Percentiles rank a stretch among this genome's conserved stretches.
Evolutionary conservation across 2,888 invertebrate species (phyloP).

Genomic region (Drosophila glabriapex): DNA sequence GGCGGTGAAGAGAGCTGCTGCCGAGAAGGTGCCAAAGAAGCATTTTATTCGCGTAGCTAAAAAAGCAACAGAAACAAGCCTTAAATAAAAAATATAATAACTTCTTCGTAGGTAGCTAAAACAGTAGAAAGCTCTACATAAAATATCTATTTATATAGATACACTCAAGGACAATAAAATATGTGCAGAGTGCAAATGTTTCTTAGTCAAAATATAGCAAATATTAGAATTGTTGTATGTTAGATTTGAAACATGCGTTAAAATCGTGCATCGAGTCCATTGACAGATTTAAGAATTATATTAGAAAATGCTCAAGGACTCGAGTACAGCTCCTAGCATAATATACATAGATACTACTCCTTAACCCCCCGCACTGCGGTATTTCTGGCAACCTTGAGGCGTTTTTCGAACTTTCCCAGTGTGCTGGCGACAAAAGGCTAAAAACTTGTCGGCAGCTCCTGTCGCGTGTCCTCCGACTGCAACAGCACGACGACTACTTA

Average conservation of each 20-base stretch:
- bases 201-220: not conserved
- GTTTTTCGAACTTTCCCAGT: constrained; percentile 47
- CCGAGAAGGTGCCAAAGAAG: constrained; percentile 47
- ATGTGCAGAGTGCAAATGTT: not conserved
- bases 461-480: constrained; percentile 78
- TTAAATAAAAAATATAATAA: not conserved
- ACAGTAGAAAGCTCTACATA: not conserved
- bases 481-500: constrained; percentile 79
- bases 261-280: not conserved
- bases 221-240: not conserved
- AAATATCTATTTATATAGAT: not conserved
- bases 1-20: constrained; percentile 92
- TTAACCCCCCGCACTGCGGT: constrained; percentile 12
- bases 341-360: not conserved
- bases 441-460: constrained; percentile 79
- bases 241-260: not conserved
- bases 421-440: constrained; percentile 35
- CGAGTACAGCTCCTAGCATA: constrained; percentile 34
- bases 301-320: constrained; percentile 32
- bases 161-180: not conserved
- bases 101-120: not conserved
- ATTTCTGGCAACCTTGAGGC: constrained; percentile 48
- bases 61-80: not conserved
- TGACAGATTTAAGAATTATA: not conserved
- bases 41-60: not conserved